Percentiles rank a stretch among this genome's conserved stretches.
These are phyloP conservation scores for Prenolepis imparis DNA, from an alignment of 2,888 invertebrate genomes.

Conservation along the genomic window DNA sequence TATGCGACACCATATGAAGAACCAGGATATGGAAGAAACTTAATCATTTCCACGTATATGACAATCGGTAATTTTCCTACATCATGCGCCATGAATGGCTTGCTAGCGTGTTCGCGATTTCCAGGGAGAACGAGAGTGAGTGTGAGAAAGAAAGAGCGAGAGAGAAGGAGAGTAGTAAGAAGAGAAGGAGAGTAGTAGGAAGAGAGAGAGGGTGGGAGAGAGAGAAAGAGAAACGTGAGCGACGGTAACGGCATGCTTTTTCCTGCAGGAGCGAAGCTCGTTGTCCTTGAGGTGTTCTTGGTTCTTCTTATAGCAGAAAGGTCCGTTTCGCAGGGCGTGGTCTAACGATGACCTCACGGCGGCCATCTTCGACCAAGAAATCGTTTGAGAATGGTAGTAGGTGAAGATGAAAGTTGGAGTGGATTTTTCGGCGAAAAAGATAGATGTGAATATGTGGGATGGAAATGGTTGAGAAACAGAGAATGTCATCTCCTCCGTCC, in stretches of 20 bases:
- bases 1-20: background rate
- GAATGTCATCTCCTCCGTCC: background rate
- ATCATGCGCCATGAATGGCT: slow-evolving; percentile 5
- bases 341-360: slow-evolving; percentile 79
- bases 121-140: slow-evolving; percentile 59
- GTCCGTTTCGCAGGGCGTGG: slow-evolving; percentile 80
- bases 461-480: slow-evolving; percentile 14
- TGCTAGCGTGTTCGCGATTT: slow-evolving; percentile 62
- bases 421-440: slow-evolving; percentile 65
- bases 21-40: slow-evolving; percentile 34
- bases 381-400: slow-evolving; percentile 72
- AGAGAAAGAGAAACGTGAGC: slow-evolving; percentile 44
- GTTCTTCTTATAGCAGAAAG: slow-evolving; percentile 61
- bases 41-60: slow-evolving; percentile 39
- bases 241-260: slow-evolving; percentile 1
- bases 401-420: slow-evolving; percentile 81
- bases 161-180: background rate
- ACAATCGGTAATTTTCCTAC: slow-evolving; percentile 50
- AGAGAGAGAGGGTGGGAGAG: background rate
- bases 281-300: slow-evolving; percentile 81
- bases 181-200: background rate
- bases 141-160: background rate
- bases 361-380: slow-evolving; percentile 81
- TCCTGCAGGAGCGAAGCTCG: slow-evolving; percentile 57
- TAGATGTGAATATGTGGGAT: background rate